A percentile compares a stretch with the other conserved stretches of the same genome.
Conservation (phyloP, 2,888 invertebrate genomes). For the Nemurella pictetii region DNA sequence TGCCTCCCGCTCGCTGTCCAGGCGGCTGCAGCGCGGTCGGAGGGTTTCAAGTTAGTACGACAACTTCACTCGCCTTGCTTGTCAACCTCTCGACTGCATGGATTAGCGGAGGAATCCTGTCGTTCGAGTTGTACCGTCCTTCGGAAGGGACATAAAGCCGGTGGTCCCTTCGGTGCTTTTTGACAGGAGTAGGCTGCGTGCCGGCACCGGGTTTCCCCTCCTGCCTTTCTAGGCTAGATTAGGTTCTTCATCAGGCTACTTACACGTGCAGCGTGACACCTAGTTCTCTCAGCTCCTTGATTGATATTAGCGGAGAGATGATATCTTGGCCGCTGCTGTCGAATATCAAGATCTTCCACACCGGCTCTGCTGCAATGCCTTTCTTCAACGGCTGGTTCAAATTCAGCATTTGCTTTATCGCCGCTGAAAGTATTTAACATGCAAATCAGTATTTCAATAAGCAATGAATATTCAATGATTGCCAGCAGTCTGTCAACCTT, state of each 20-base stretch:
- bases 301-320: conserved; percentile 93
- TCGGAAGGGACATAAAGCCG: too few species aligned
- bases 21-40: conserved; percentile 61
- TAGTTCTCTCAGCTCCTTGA: conserved; percentile 92
- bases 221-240: too few species aligned
- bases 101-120: too few species aligned
- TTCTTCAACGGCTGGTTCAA: conserved; percentile 81
- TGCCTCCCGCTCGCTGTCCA: conserved; percentile 86
- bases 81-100: too few species aligned
- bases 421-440: conserved; percentile 63
- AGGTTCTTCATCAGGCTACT: too few species aligned
- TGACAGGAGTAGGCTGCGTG: too few species aligned
- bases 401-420: conserved; percentile 94
- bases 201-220: too few species aligned
- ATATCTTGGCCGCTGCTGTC: conserved; percentile 97
- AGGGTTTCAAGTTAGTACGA: too few species aligned
- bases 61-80: too few species aligned
- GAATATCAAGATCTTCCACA: conserved; percentile 96
- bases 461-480: background rate
- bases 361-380: conserved; percentile 78
- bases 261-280: conserved; percentile 98
- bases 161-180: too few species aligned
- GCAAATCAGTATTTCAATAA: background rate
- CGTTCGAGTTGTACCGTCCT: too few species aligned
- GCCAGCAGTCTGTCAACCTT: background rate